Percentiles rank a stretch among this genome's conserved stretches.
Evolutionary conservation across 2,113 vertebrate genomes (phyloP).

Genomic region (Hiodon tergisus): DNA sequence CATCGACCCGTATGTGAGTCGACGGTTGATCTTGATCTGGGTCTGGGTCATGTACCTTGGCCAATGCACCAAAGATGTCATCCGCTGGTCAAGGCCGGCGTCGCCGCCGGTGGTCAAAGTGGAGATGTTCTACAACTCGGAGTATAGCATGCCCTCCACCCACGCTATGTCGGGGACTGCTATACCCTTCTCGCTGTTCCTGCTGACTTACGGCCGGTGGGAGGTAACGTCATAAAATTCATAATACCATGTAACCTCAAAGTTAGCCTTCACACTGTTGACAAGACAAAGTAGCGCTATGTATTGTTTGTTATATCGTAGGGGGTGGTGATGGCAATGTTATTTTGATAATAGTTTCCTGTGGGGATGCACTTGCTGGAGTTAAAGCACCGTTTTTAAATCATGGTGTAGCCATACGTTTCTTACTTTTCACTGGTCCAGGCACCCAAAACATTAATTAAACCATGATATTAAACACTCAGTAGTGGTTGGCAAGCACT

Average conservation of each 20-base stretch:
- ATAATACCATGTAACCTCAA: background rate
- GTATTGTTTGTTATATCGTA: background rate
- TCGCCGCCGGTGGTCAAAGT: slow-evolving; percentile 92
- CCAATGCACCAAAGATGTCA: slow-evolving; percentile 92
- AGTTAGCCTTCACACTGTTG: background rate
- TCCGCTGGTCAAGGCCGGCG: slow-evolving; percentile 83
- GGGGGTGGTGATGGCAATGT: background rate
- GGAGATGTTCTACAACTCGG: slow-evolving; percentile 95
- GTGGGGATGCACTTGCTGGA: too few relatives aligned
- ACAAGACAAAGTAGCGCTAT: background rate
- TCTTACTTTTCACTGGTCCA: too few relatives aligned
- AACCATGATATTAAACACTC: too few relatives aligned
- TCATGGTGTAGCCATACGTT: too few relatives aligned
- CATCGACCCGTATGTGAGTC: slow-evolving; percentile 77
- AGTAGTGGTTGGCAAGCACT: too few relatives aligned
- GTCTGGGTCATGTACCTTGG: slow-evolving; percentile 97
- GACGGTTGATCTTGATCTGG: slow-evolving; percentile 84
- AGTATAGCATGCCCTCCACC: slow-evolving; percentile 98
- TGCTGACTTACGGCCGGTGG: slow-evolving; percentile 83
- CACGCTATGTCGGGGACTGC: slow-evolving; percentile 97
- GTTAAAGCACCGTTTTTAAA: too few relatives aligned
- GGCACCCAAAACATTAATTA: too few relatives aligned
- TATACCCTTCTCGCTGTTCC: slow-evolving; percentile 80
- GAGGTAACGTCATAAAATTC: slow-evolving; percentile 67
- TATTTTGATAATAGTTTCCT: too few relatives aligned